These are phyloP conservation scores for Drosophila pseudoobscura DNA, from an alignment of 1,140 invertebrate genomes.

Conservation along the genomic window DNA sequence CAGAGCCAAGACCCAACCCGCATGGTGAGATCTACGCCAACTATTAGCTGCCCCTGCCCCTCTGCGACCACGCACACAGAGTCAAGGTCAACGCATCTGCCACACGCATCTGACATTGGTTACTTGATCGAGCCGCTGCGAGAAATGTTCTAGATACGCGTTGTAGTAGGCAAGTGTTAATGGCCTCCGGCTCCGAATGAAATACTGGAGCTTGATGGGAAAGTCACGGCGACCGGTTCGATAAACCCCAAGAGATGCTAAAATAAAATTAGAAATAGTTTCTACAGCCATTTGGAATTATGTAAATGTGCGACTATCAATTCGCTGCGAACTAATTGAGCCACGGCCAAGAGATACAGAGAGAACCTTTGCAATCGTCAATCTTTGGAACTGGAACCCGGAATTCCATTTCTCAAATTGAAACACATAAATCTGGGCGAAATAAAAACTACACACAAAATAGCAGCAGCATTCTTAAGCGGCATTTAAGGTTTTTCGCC, in stretches of 20 bases:
- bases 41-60: constrained; percentile 31
- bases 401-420: constrained; percentile 60
- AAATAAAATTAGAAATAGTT: constrained; percentile 56
- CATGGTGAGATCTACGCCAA: constrained; percentile 30
- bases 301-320: constrained; percentile 54
- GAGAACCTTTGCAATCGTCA: constrained; percentile 10
- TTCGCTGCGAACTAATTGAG: constrained; percentile 52
- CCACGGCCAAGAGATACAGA: background rate
- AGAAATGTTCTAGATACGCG: constrained; percentile 58
- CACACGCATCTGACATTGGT: constrained; percentile 48
- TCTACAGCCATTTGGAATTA: constrained; percentile 42
- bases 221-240: constrained; percentile 50
- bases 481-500: constrained; percentile 29
- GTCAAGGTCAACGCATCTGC: constrained; percentile 62
- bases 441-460: constrained; percentile 34
- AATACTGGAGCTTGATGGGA: constrained; percentile 14
- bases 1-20: constrained; percentile 39
- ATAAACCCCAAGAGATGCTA: constrained; percentile 49
- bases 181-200: constrained; percentile 38
- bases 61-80: background rate
- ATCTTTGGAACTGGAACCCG: constrained; percentile 68
- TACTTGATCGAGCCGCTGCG: constrained; percentile 7
- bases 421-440: constrained; percentile 62
- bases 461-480: constrained; percentile 21
- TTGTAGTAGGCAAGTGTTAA: constrained; percentile 46